Evolutionary conservation across 2,113 vertebrate species (phyloP).

Genomic region (Phylloscopus whistleri): DNA sequence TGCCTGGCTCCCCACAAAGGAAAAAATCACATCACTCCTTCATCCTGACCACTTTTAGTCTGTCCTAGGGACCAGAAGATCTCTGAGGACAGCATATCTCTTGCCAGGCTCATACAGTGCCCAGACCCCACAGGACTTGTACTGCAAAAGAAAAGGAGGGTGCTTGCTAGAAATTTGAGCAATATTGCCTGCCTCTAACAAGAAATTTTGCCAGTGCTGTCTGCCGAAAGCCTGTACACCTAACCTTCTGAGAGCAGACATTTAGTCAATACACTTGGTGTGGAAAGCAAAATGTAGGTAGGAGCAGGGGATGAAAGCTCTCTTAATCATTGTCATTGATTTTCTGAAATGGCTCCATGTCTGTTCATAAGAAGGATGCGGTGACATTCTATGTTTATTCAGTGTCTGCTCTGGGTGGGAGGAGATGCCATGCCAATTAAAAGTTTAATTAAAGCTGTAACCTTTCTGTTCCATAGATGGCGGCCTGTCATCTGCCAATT

Average conservation of each 20-base stretch:
- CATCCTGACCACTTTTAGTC: not conserved
- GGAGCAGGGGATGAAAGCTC: conserved; percentile 26
- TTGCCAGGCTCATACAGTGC: not conserved
- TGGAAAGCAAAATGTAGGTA: conserved; percentile 38
- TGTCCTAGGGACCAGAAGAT: not conserved
- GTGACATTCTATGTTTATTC: conserved; percentile 25
- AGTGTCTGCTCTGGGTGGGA: not conserved
- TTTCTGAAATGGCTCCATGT: conserved; percentile 1
- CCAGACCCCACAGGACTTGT: not conserved
- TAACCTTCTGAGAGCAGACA: conserved; percentile 16
- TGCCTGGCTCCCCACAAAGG: not conserved
- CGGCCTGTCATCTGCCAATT: conserved; percentile 12
- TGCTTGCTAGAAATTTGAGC: not conserved
- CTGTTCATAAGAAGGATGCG: conserved; percentile 20
- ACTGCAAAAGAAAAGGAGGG: not conserved
- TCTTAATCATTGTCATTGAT: conserved; percentile 50
- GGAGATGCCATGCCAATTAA: conserved; percentile 17
- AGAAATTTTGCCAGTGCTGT: not conserved
- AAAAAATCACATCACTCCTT: not conserved
- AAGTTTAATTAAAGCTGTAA: conserved; percentile 49
- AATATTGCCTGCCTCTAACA: not conserved
- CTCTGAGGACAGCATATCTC: not conserved
- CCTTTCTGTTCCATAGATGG: conserved; percentile 21
- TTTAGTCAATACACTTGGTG: conserved; percentile 36
- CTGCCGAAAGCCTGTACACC: not conserved